Evolutionary conservation across 2,113 vertebrate species (phyloP).

Genomic region (Melospiza georgiana): DNA sequence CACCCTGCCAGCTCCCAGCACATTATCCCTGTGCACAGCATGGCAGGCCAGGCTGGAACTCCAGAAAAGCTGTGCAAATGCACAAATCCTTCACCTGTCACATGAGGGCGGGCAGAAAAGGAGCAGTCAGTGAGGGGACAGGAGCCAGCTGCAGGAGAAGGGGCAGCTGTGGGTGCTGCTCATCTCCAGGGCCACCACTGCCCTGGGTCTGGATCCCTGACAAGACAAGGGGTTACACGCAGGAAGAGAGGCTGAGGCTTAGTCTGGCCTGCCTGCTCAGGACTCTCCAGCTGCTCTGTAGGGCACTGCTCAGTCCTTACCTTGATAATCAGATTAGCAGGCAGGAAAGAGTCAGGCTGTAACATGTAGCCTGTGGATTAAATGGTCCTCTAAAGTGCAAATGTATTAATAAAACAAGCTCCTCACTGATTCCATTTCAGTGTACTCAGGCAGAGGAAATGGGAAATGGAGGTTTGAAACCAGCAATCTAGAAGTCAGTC

Average conservation of each 20-base stretch:
- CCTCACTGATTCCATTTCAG: background rate
- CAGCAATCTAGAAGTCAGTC: background rate
- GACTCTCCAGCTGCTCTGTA: background rate
- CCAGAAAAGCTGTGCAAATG: background rate
- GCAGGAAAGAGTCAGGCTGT: background rate
- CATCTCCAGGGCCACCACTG: background rate
- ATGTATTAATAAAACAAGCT: slow-evolving; percentile 22
- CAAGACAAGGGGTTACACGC: background rate
- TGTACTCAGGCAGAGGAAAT: background rate
- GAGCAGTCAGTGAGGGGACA: background rate
- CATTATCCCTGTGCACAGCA: fast-evolving
- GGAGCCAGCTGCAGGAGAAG: background rate
- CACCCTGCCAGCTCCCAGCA: background rate
- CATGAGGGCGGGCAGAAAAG: background rate
- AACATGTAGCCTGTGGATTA: background rate
- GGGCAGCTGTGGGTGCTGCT: fast-evolving
- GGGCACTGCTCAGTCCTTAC: background rate
- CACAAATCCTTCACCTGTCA: background rate
- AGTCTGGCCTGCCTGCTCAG: background rate
- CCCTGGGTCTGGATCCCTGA: background rate
- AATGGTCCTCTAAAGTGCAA: background rate
- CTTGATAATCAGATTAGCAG: slow-evolving; percentile 8
- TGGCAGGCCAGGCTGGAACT: background rate
- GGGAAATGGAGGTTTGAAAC: background rate
- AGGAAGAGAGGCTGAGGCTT: background rate